A percentile compares a stretch with the other conserved stretches of the same genome.
Conservation (phyloP, 2,113 vertebrate genomes). For the Rhagologus leucostigma region DNA sequence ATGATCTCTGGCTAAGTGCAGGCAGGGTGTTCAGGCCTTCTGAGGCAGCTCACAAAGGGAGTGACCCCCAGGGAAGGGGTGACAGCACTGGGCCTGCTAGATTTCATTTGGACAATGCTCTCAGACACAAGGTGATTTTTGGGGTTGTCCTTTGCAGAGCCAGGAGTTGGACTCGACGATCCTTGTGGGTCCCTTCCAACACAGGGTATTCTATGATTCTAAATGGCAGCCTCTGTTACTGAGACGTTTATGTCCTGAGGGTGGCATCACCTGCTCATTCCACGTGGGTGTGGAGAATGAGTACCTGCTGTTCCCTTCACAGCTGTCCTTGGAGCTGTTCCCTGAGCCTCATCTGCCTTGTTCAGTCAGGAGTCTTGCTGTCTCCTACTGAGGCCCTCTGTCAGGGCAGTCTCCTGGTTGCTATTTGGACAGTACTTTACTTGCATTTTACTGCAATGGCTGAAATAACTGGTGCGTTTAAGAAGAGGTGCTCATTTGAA, state of each 20-base stretch:
- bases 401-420: not conserved
- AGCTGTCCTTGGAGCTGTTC: not conserved
- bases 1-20: not conserved
- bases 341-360: not conserved
- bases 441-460: not conserved
- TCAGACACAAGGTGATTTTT: not conserved
- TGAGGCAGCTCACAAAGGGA: not conserved
- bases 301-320: not conserved
- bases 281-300: not conserved
- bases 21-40: not conserved
- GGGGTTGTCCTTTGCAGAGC: not conserved
- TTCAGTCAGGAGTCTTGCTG: not conserved
- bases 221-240: not conserved
- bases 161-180: fast-evolving
- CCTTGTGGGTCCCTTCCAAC: not conserved
- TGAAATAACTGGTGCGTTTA: not conserved
- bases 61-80: not conserved
- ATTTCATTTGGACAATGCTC: not conserved
- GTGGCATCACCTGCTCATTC: not conserved
- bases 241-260: not conserved
- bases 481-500: not conserved
- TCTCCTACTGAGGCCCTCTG: not conserved
- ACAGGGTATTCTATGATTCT: not conserved
- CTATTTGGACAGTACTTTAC: not conserved
- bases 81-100: not conserved